phyloP scores from a whole-genome alignment of 2,797 vertebrate species.

The Anomalospiza imberbis region DNA sequence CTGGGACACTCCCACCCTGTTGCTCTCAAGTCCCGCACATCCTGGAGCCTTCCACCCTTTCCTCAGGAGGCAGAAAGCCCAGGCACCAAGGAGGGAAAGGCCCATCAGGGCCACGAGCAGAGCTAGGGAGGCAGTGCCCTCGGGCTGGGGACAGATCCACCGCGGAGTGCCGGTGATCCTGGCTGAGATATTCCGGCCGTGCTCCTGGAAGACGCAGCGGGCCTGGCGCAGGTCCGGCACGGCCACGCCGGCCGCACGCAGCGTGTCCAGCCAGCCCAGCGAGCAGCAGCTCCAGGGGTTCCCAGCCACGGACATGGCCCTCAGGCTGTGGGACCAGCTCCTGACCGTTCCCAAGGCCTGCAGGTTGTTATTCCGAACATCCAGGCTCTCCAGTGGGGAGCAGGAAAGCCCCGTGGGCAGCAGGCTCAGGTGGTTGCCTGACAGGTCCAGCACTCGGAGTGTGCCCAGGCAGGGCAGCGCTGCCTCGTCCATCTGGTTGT shows the following conservation, averaged over 20 bases:
- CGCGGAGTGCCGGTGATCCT: neutral
- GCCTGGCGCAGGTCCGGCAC: slow-evolving; percentile 6
- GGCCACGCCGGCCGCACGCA: neutral
- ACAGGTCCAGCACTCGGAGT: slow-evolving; percentile 31
- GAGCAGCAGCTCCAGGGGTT: slow-evolving; percentile 63
- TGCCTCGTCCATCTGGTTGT: slow-evolving; percentile 22
- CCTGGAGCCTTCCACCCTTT: neutral
- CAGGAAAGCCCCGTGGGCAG: slow-evolving; percentile 9
- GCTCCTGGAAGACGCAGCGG: neutral
- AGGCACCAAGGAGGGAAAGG: neutral
- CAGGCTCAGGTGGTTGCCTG: neutral
- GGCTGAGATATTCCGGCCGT: neutral
- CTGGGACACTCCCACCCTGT: neutral
- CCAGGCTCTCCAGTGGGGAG: neutral
- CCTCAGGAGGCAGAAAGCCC: neutral
- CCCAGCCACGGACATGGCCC: neutral
- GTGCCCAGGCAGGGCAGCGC: slow-evolving; percentile 26
- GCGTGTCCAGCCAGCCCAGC: slow-evolving; percentile 31
- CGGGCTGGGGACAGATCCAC: neutral
- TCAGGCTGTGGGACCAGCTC: slow-evolving; percentile 1
- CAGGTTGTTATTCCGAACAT: slow-evolving; percentile 1
- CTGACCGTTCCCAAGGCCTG: neutral
- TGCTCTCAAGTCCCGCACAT: neutral
- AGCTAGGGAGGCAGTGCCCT: neutral
- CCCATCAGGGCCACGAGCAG: neutral